Evolutionary conservation across 2,888 invertebrate genomes (phyloP), one percentile per base, ranked within the genome.

Genomic region (Idaea aversata): DNA sequence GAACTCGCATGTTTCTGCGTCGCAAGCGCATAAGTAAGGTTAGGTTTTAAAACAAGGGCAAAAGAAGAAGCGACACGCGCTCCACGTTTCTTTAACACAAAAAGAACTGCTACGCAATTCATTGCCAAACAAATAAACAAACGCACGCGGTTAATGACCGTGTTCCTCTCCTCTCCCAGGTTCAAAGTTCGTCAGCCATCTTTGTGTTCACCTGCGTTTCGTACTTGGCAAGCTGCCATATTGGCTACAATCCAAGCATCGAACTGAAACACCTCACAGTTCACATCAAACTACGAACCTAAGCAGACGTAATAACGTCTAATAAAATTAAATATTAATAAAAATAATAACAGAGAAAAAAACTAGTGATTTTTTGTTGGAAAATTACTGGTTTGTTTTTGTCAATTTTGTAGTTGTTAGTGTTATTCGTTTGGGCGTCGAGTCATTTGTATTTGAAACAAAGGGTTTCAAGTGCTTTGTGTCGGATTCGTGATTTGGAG

Each of bases 201-300:
- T 47, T 47, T 47, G 47, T 47, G 25, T 76, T 72, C 79, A 74
- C 72, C 69, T 75, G 81, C 79, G 88, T 89, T 94, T 90, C 94
- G 94, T 93, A 90, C 85, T 94, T 94, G 94, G 94, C 93, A 75
- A 0, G 0, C 0, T 35, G 88, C 94, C 94, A 94, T 84, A 35
- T 91, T 93, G 93, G 93, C 47, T 47, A 13, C 7, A 47, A 47
- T 47, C 47, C 47, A 47, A 47, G 75, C 72, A 70, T 70, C 67
- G 67, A 66, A 69, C 67, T 66, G 70, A 59, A 64, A 75, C 79
- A 81, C 47, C 47, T 47, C 47, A 81, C 91, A 91, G 91, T 91
- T 76, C 77, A 76, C 77, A 72, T 69, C 73, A 75, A 70, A 78
- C 82, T 81, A 81, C 79, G 82, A 81, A 80, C 77, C 82, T 70